A percentile compares a stretch with the other conserved stretches of the same genome.
These are phyloP conservation scores for Sciaenops ocellatus DNA, from an alignment of 2,797 vertebrate genomes.

Conservation along the genomic window DNA sequence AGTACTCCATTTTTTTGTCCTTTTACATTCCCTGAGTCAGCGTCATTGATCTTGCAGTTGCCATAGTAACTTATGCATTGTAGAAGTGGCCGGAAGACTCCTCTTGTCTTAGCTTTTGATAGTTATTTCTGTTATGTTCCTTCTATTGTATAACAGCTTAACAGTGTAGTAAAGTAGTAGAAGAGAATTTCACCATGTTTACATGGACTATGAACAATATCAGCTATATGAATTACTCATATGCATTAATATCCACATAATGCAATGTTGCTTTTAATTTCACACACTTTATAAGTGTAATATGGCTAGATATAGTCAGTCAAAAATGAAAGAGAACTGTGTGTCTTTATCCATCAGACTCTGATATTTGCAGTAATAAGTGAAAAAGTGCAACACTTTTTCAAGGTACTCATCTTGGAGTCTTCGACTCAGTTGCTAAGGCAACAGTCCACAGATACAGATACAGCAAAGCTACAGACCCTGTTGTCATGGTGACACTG, in stretches of 20 bases:
- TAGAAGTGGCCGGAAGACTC: slow-evolving; percentile 22
- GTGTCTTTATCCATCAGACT: background rate
- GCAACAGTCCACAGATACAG: slow-evolving; percentile 63
- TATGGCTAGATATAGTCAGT: background rate
- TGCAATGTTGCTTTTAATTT: background rate
- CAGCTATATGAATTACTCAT: background rate
- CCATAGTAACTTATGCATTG: slow-evolving; percentile 43
- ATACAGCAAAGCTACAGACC: slow-evolving; percentile 29
- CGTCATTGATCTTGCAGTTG: slow-evolving; percentile 41
- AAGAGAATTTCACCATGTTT: background rate
- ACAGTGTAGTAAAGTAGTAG: background rate
- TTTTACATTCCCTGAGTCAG: slow-evolving; percentile 17
- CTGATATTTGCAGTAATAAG: slow-evolving; percentile 5
- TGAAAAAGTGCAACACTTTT: slow-evolving; percentile 43
- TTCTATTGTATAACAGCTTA: background rate
- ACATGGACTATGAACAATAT: background rate
- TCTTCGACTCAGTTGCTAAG: slow-evolving; percentile 67
- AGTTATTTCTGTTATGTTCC: slow-evolving; percentile 29
- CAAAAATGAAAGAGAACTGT: background rate
- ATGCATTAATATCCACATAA: too few species aligned
- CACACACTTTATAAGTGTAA: background rate
- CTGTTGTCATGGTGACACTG: slow-evolving; percentile 71
- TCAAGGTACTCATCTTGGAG: slow-evolving; percentile 57
- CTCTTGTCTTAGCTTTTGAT: slow-evolving; percentile 26
- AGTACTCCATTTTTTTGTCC: background rate